Evolutionary conservation across 2,888 invertebrate species (phyloP).

Genomic region (Meta bourneti): DNA sequence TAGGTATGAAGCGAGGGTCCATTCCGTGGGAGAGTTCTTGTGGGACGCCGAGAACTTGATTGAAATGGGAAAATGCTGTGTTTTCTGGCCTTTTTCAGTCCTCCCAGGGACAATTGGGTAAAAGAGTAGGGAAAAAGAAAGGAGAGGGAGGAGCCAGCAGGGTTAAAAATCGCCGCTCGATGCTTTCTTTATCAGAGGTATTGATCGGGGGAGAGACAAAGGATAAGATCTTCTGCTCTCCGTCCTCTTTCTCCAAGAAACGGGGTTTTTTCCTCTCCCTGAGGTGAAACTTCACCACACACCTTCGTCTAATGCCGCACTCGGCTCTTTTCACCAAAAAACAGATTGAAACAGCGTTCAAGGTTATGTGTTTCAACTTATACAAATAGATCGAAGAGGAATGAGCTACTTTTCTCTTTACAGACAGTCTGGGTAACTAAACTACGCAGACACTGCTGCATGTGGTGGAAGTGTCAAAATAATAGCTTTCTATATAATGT

Average conservation of each 20-base stretch:
- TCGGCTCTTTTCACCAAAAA: conserved; percentile 9
- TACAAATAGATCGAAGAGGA: too few relatives aligned
- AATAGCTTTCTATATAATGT: too few relatives aligned
- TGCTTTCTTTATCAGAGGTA: conserved; percentile 63
- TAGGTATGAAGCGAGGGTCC: conserved; percentile 70
- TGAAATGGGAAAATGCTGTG: conserved; percentile 71
- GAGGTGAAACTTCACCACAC: conserved; percentile 9
- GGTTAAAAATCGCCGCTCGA: conserved; percentile 68
- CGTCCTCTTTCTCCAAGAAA: conserved; percentile 28
- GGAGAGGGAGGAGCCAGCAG: conserved; percentile 35
- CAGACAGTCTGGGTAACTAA: too few relatives aligned
- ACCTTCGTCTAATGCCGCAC: neutral
- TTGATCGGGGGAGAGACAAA: conserved; percentile 49
- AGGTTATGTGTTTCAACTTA: too few relatives aligned
- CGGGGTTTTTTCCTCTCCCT: conserved; percentile 10
- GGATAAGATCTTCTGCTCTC: conserved; percentile 29
- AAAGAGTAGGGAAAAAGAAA: conserved; percentile 36
- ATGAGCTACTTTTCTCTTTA: too few relatives aligned
- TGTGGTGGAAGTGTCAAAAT: too few relatives aligned
- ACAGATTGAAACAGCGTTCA: neutral
- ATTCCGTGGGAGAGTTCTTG: conserved; percentile 59
- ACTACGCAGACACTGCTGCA: too few relatives aligned
- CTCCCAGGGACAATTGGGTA: conserved; percentile 69
- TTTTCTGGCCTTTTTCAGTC: conserved; percentile 46
- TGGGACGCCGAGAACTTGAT: conserved; percentile 67